Base-by-base conservation (phyloP, 2,797 vertebrate species). In the Amblyraja radiata region DNA sequence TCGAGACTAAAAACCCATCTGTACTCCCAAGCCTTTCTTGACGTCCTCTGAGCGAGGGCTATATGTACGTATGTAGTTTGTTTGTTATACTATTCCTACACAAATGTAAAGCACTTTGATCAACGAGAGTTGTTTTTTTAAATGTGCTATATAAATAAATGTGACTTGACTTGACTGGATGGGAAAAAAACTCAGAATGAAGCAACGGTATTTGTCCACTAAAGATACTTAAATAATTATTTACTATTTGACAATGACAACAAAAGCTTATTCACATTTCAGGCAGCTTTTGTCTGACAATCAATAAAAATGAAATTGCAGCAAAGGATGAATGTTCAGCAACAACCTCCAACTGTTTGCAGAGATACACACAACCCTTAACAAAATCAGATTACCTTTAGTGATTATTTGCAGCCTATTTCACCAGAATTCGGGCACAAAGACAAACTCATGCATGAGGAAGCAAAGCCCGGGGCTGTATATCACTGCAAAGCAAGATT, bases 401-500 rank as follows among this genome's bases (percentile, higher is more conserved):
- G 21, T 54, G 93, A 95, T 96, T 95, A 95, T 93, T 93, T 94
- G 94, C 96, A 96, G 94, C 95, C 94, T 95, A 96, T 96, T 96
- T 96, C 95, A 95, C 90, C 0, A 96, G 95, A 96, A 96, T 95
- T 93, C 94, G 90, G 95, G 93, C 28, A 79, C 94, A 93, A 94
- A 95, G 94, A 94, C 94, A 95, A 95, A 93, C 54, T 0, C 21
- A 93, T 93, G 93, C 94, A 95, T 94, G 65, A 95, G 94, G 80
- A 80, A 86, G 93, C 93, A 81, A 93, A 94, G 95, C 95, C 96
- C 86, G n/a, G 14, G 94, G 93, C 93, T 61, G 94, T 86, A 90
- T 93, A 84, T 2, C 71, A 11, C 78, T 9, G 58, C 23, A 83
- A 21, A 73, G 94, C 94, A 25, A 79, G 36, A 84, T 58, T 25